A percentile compares a stretch with the other conserved stretches of the same genome.
Evolutionary conservation across 2,113 vertebrate species (phyloP).

Genomic region (Pachycephala philippinensis): DNA sequence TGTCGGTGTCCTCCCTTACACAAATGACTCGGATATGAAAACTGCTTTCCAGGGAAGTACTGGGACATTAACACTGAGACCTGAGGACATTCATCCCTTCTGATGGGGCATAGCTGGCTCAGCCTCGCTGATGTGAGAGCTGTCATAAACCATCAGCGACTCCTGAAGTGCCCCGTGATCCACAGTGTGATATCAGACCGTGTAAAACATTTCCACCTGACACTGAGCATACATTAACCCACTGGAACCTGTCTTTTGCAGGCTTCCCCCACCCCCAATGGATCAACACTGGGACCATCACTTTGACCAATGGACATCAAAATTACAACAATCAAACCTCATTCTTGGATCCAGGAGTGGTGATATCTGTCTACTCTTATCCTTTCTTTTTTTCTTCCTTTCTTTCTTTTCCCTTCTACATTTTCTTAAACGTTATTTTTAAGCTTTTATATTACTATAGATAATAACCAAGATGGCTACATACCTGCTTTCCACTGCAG

Average conservation of each 20-base stretch:
- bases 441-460: neutral
- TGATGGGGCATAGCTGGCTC: neutral
- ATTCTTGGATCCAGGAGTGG: neutral
- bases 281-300: neutral
- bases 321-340: neutral
- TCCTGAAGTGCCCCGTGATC: fast-evolving
- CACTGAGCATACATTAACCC: neutral
- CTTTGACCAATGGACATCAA: neutral
- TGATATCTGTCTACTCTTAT: neutral
- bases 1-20: neutral
- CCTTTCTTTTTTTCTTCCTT: neutral
- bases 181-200: neutral
- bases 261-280: no score
- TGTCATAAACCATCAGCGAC: neutral
- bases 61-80: neutral
- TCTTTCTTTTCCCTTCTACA: neutral
- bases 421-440: neutral
- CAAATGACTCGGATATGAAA: neutral
- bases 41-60: neutral
- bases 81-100: neutral
- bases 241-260: neutral
- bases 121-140: fast-evolving
- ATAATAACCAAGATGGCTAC: neutral
- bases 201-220: neutral
- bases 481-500: neutral